These are phyloP conservation scores for Tinamus guttatus DNA, from an alignment of 2,113 vertebrate genomes.

Conservation along the genomic window DNA sequence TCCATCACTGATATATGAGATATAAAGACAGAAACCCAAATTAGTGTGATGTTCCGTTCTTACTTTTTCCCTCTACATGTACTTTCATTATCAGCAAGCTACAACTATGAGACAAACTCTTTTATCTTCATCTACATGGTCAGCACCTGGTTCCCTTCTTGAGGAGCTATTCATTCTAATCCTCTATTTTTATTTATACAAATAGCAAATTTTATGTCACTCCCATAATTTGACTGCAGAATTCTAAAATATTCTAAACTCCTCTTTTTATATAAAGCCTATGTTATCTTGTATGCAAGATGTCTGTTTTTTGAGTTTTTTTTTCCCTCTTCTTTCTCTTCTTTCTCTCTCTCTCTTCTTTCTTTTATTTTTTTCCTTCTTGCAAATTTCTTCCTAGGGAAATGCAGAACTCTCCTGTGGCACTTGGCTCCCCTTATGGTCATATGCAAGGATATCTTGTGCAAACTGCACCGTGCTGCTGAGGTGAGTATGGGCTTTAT, in stretches of 20 bases:
- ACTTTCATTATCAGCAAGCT: background rate
- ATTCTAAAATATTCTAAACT: background rate
- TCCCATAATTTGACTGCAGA: background rate
- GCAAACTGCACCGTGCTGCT: fast-evolving
- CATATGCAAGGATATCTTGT: background rate
- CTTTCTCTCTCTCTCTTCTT: background rate
- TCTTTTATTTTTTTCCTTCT: background rate
- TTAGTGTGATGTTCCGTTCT: background rate
- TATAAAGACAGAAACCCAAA: background rate
- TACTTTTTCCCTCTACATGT: background rate
- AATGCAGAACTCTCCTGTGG: background rate
- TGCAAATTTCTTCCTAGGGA: background rate
- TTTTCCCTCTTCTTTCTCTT: background rate
- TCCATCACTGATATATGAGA: no score
- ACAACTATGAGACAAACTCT: background rate
- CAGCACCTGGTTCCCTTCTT: background rate
- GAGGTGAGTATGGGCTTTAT: no score
- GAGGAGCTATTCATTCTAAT: background rate
- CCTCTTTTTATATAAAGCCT: background rate
- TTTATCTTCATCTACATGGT: background rate
- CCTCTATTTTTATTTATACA: background rate
- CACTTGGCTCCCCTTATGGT: background rate
- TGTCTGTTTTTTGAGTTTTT: background rate
- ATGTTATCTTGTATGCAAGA: background rate
- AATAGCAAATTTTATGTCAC: background rate